Evolutionary conservation across 2,113 vertebrate genomes (phyloP).

Genomic region (Odocoileus hemionus): DNA sequence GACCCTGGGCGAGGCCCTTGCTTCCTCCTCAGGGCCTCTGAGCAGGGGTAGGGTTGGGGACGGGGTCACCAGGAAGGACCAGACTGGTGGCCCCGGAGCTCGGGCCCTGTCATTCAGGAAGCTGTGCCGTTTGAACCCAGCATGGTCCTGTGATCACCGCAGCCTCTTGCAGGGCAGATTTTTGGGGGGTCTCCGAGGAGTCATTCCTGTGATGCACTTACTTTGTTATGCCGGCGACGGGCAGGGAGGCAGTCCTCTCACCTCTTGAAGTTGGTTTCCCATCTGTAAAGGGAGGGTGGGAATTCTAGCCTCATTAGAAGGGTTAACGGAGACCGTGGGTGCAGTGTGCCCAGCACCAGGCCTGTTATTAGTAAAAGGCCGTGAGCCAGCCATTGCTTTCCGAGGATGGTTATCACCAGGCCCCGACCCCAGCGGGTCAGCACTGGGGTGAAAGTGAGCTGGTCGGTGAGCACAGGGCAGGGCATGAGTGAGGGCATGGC

Average conservation of each 20-base stretch:
- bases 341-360: no score
- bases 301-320: neutral
- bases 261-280: neutral
- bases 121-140: neutral
- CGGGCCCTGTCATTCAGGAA: neutral
- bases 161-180: neutral
- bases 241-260: no score
- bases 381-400: neutral
- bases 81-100: neutral
- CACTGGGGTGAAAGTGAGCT: neutral
- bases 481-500: constrained; percentile 28
- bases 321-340: neutral
- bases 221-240: neutral
- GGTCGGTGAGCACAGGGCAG: neutral
- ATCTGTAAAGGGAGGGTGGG: neutral
- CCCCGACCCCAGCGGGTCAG: neutral
- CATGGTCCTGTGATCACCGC: neutral
- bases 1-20: neutral
- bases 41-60: neutral
- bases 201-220: neutral
- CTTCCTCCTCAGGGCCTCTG: neutral
- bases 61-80: neutral
- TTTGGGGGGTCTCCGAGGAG: neutral
- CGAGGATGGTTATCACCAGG: neutral
- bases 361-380: neutral